phyloP scores from a whole-genome alignment of 1,140 invertebrate species.

The Drosophila setifemur region DNA sequence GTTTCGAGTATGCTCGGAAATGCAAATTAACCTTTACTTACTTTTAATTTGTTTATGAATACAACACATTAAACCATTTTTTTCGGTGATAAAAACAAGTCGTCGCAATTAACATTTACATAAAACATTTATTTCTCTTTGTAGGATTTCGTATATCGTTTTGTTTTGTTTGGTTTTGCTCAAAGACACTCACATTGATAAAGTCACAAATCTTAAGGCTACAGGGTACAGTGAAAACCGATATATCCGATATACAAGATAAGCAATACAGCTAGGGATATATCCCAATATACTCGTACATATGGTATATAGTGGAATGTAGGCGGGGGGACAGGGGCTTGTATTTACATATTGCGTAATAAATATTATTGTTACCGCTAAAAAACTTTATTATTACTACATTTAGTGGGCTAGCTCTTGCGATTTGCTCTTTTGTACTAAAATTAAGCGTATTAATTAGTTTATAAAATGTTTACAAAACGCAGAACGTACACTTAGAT shows the following conservation, averaged over 20 bases:
- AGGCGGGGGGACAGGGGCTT: slow-evolving; percentile 1
- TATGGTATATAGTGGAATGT: slow-evolving; percentile 25
- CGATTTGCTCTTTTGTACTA: slow-evolving; percentile 65
- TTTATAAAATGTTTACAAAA: slow-evolving; percentile 14
- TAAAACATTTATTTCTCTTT: slow-evolving; percentile 75
- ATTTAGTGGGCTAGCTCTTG: slow-evolving; percentile 68
- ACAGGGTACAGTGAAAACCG: slow-evolving; percentile 21
- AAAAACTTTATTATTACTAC: slow-evolving; percentile 50
- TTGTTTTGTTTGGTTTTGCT: slow-evolving; percentile 36
- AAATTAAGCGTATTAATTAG: slow-evolving; percentile 72
- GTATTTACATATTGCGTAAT: slow-evolving; percentile 47
- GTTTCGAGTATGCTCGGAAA: no score
- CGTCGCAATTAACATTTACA: slow-evolving; percentile 64
- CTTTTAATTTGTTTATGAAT: not conserved
- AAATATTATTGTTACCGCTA: slow-evolving; percentile 40
- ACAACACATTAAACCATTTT: no score
- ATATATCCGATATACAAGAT: slow-evolving; percentile 47
- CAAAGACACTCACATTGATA: slow-evolving; percentile 74
- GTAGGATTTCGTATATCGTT: slow-evolving; percentile 42
- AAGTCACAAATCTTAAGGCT: slow-evolving; percentile 50
- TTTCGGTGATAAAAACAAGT: not conserved
- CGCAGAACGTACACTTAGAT: slow-evolving; percentile 26
- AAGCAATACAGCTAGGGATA: slow-evolving; percentile 41
- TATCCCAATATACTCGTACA: slow-evolving; percentile 31
- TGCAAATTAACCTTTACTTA: not conserved